Evolutionary conservation across 2,113 vertebrate species (phyloP), one percentile per base, ranked within the genome.

Genomic region (Nerophis lumbriciformis): DNA sequence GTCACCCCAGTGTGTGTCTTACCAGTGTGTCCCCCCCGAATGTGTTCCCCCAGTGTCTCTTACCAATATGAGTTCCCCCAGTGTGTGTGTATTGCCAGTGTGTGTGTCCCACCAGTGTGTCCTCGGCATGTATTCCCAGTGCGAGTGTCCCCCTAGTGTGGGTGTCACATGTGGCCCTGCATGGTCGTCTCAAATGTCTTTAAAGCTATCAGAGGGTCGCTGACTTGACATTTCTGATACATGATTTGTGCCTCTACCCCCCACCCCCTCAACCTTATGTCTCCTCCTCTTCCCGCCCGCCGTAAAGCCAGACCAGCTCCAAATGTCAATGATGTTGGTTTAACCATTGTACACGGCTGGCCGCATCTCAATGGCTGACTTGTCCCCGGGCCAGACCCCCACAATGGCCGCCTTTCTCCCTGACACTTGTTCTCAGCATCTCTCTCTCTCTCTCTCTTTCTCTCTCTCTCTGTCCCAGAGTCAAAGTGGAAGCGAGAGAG

Each of bases 261-360:
- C 75, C 68, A 67, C 66, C 69, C 36, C 51, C 53, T 44, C 53
- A 38, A 35, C 66, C 37, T 16, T 56, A 51, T 66, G 60, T 71
- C 75, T 74, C 78, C 80, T 71, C 77, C 85, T 80, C 66, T 79
- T 83, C 80, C 80, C 87, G 81, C 80, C 83, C 63, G 53, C 53
- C 76, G 80, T 79, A 85, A 89, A 87, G 88, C 83, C 83, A 66
- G 60, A 72, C 85, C 86, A 83, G 85, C 83, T 90, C 88, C 83
- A 89, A 90, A 90, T 90, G 90, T 91, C 90, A 91, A 73, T 78
- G 84, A 90, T 92, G 88, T 92, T 92, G 89, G 90, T 92, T 91
- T 92, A 91, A 87, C 88, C 83, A 91, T 91, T 92, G 90, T 92
- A 87, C 84, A 92, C 75, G 90, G 88, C 87, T 91, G 89, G 87